These are phyloP conservation scores for Schizopygopsis malacanthus DNA, from an alignment of 2,797 vertebrate genomes.

Conservation along the genomic window DNA sequence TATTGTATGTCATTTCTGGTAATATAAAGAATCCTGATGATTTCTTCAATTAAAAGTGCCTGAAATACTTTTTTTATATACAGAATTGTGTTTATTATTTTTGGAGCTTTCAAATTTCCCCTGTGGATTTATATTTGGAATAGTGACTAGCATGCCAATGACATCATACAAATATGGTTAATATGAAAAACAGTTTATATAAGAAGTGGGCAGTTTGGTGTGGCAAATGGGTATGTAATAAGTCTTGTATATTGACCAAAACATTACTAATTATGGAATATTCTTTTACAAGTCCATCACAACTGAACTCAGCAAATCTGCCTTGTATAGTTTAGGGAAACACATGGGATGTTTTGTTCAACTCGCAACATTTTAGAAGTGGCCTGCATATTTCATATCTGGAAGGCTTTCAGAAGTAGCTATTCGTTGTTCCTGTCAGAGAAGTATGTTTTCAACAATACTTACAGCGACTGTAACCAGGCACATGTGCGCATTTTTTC, in stretches of 20 bases:
- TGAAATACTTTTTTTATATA: background rate
- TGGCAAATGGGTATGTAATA: conserved; percentile 59
- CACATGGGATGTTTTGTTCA: background rate
- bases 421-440: conserved; percentile 4
- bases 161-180: conserved; percentile 78
- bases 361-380: conserved; percentile 1
- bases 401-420: conserved; percentile 19
- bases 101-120: conserved; percentile 69
- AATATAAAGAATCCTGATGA: background rate
- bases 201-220: conserved; percentile 67
- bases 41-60: background rate
- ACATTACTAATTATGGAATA: conserved; percentile 1
- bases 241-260: conserved; percentile 52
- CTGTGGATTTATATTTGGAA: conserved; percentile 73
- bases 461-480: conserved; percentile 34
- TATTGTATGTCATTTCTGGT: background rate
- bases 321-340: conserved; percentile 8
- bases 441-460: conserved; percentile 29
- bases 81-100: conserved; percentile 55
- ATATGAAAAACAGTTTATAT: conserved; percentile 78
- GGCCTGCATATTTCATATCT: conserved; percentile 32
- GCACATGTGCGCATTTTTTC: conserved; percentile 41
- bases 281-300: conserved; percentile 35
- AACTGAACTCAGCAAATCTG: conserved; percentile 39
- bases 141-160: conserved; percentile 75